Evolutionary conservation across 2,888 invertebrate genomes (phyloP).

Genomic region (Tetramorium bicarinatum): DNA sequence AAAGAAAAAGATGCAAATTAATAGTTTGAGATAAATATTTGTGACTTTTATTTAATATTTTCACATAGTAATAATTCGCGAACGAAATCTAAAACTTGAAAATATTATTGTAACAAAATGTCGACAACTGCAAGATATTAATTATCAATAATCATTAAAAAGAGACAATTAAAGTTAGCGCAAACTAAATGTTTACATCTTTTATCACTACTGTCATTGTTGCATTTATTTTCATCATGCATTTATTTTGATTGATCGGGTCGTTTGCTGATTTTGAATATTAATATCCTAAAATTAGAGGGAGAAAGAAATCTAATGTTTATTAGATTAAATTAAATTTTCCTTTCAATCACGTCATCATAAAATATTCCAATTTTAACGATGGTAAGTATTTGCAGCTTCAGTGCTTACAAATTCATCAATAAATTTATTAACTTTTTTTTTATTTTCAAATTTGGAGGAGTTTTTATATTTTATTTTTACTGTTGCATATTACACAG

Average conservation of each 20-base stretch:
- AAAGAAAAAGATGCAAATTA: slow-evolving; percentile 17
- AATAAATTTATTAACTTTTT: neutral
- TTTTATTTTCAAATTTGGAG: neutral
- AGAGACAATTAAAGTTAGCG: neutral
- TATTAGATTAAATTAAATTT: neutral
- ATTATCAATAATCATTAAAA: neutral
- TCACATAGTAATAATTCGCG: neutral
- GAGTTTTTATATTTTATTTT: neutral
- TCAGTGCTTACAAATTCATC: neutral
- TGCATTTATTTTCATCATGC: neutral
- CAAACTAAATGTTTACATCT: no score
- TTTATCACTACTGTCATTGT: neutral
- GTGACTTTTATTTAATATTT: slow-evolving; percentile 19
- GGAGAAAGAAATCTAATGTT: neutral
- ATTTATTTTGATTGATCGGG: neutral
- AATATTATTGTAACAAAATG: neutral
- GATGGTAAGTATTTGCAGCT: neutral
- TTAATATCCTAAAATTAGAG: neutral
- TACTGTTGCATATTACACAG: neutral
- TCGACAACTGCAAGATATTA: neutral
- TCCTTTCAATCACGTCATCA: neutral
- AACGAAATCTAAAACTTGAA: neutral
- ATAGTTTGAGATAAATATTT: neutral
- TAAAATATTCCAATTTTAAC: neutral
- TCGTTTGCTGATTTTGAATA: neutral